phyloP scores from a whole-genome alignment of 1,140 invertebrate genomes.

The Schlechtendalia chinensis region DNA sequence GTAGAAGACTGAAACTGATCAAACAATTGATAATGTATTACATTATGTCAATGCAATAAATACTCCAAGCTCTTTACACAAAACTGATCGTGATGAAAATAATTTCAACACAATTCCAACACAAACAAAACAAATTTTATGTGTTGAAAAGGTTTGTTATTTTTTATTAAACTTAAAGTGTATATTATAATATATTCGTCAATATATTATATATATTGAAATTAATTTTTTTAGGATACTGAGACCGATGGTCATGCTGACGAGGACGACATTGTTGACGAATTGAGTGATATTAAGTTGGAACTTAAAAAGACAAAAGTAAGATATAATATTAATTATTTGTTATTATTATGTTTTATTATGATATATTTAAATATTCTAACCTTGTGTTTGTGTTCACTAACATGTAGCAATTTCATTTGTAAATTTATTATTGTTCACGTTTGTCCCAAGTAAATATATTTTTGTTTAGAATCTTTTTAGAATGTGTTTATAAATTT shows the following conservation, averaged over 20 bases:
- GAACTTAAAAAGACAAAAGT: conserved; percentile 43
- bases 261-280: neutral
- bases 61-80: neutral
- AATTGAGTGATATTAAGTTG: conserved; percentile 13
- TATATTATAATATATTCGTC: neutral
- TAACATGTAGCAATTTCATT: conserved; percentile 35
- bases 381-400: conserved; percentile 32
- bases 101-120: neutral
- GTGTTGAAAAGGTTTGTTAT: conserved; percentile 16
- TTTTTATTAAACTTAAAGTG: neutral
- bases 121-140: neutral
- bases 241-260: conserved; percentile 1
- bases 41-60: neutral
- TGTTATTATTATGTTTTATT: neutral
- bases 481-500: conserved; percentile 40
- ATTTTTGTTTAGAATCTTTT: conserved; percentile 43
- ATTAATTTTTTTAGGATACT: conserved; percentile 25
- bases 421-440: conserved; percentile 2
- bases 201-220: neutral
- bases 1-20: conserved; percentile 40
- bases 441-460: conserved; percentile 9
- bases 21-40: neutral
- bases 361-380: conserved; percentile 10
- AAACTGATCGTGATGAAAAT: neutral
- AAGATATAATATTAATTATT: neutral